A percentile compares a stretch with the other conserved stretches of the same genome.
Evolutionary conservation across 1,140 invertebrate genomes (phyloP).

Genomic region (Lordiphosa collinella): DNA sequence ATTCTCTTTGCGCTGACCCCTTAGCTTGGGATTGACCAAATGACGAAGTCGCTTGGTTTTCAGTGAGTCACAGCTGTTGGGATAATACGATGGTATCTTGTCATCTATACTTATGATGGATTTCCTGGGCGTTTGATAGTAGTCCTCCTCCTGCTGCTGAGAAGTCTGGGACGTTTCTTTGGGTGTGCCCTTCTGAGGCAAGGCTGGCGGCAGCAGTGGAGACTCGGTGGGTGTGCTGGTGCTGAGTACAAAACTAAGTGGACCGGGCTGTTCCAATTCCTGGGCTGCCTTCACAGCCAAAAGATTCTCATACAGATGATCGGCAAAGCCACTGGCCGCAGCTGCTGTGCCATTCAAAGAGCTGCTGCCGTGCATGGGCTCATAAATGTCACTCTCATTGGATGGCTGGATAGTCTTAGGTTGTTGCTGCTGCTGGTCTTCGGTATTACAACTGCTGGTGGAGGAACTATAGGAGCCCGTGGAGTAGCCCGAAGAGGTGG

Average conservation of each 20-base stretch:
- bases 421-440: constrained; percentile 31
- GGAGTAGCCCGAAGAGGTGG: constrained; percentile 72
- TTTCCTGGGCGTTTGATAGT: constrained; percentile 72
- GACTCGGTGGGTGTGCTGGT: constrained; percentile 77
- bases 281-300: constrained; percentile 67
- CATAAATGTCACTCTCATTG: constrained; percentile 67
- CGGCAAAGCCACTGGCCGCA: constrained; percentile 39
- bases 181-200: constrained; percentile 47
- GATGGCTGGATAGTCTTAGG: constrained; percentile 3
- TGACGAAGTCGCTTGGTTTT: constrained; percentile 64
- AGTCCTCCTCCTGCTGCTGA: constrained; percentile 53
- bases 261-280: constrained; percentile 46
- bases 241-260: constrained; percentile 37
- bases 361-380: constrained; percentile 48
- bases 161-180: constrained; percentile 3
- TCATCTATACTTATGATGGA: constrained; percentile 74
- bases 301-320: constrained; percentile 71
- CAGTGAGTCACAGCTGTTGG: constrained; percentile 71
- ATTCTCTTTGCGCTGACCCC: constrained; percentile 67
- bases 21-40: constrained; percentile 54
- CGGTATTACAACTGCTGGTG: constrained; percentile 60
- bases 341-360: constrained; percentile 34
- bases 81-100: constrained; percentile 77
- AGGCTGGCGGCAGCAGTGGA: constrained; percentile 47
- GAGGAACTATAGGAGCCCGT: constrained; percentile 66